Evolutionary conservation across 2,888 invertebrate species (phyloP).

Genomic region (Eupithecia subfuscata): DNA sequence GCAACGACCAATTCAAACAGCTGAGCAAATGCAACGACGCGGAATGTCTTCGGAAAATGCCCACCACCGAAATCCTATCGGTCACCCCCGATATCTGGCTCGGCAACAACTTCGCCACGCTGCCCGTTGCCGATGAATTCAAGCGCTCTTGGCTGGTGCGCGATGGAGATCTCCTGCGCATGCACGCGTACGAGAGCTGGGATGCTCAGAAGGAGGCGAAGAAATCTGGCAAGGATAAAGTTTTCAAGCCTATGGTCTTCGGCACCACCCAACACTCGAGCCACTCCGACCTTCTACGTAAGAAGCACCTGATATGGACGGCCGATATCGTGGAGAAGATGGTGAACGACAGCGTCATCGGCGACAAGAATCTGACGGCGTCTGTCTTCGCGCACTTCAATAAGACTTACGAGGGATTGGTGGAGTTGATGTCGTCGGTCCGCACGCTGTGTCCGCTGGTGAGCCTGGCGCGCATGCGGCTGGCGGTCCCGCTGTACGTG

Average conservation of each 20-base stretch:
- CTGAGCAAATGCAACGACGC: constrained; percentile 83
- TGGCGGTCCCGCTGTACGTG: constrained; percentile 89
- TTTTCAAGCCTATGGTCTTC: constrained; percentile 84
- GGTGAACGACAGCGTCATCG: constrained; percentile 86
- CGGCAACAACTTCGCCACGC: constrained; percentile 85
- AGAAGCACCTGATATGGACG: constrained; percentile 87
- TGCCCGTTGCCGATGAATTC: constrained; percentile 85
- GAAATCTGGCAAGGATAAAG: constrained; percentile 72
- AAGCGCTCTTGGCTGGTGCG: constrained; percentile 90
- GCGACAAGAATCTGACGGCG: constrained; percentile 85
- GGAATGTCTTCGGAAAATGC: constrained; percentile 82
- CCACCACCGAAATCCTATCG: constrained; percentile 85
- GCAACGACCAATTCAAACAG: constrained; percentile 85
- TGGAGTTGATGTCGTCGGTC: constrained; percentile 90
- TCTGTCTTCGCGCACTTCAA: constrained; percentile 87
- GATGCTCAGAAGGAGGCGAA: constrained; percentile 73
- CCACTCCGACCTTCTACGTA: constrained; percentile 84
- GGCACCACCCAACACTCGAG: constrained; percentile 90
- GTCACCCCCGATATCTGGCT: constrained; percentile 90
- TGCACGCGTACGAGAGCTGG: constrained; percentile 87
- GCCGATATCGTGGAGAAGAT: constrained; percentile 86
- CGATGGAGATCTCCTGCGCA: constrained; percentile 88
- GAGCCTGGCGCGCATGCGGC: constrained; percentile 86
- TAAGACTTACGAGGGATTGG: constrained; percentile 87
- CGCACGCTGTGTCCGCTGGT: constrained; percentile 91